Evolutionary conservation across 2,797 vertebrate genomes (phyloP).

Genomic region (Sebastes jordani): DNA sequence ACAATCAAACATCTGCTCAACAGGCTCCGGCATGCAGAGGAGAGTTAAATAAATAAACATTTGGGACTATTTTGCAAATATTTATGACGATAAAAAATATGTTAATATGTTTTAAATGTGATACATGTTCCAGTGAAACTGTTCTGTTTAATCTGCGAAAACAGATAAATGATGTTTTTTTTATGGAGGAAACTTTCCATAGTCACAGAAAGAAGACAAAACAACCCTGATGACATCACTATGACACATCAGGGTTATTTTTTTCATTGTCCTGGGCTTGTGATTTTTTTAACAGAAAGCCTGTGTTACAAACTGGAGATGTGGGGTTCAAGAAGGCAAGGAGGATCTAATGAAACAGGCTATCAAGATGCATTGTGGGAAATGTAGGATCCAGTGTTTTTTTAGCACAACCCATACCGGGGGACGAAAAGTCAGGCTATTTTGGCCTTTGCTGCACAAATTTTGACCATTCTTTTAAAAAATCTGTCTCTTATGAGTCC

Average conservation of each 20-base stretch:
- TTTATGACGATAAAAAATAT: not conserved
- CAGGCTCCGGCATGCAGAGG: not conserved
- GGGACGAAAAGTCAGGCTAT: not conserved
- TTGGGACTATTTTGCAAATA: not conserved
- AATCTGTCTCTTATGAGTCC: not conserved
- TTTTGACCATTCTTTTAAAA: not conserved
- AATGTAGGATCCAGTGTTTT: not conserved
- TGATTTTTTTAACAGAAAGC: not conserved
- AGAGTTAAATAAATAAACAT: not conserved
- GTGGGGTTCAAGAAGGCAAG: not conserved
- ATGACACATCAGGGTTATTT: not conserved
- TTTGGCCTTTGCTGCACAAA: not conserved
- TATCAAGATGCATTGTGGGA: not conserved
- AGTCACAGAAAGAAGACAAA: not conserved
- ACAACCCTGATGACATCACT: not conserved
- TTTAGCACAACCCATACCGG: accelerated
- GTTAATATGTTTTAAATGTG: not conserved
- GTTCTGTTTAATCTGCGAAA: not conserved
- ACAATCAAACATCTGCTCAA: not conserved
- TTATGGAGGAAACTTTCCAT: not conserved
- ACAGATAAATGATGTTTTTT: not conserved
- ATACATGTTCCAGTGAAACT: not conserved
- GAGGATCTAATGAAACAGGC: not conserved
- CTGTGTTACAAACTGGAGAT: not conserved
- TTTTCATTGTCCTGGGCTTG: not conserved